A percentile compares a stretch with the other conserved stretches of the same genome.
Evolutionary conservation across 2,113 vertebrate genomes (phyloP).

Genomic region (Gymnogyps californianus): DNA sequence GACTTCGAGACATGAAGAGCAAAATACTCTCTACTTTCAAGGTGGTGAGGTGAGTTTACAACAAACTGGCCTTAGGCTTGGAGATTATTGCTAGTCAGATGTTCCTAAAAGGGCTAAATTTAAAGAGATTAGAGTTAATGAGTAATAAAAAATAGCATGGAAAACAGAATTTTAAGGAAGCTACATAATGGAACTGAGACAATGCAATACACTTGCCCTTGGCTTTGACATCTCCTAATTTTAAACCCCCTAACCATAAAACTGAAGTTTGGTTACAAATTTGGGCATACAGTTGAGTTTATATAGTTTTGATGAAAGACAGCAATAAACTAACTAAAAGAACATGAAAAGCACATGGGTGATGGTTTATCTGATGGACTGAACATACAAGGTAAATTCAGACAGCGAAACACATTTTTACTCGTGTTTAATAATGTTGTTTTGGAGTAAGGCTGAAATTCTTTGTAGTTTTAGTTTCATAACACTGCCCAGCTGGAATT

Average conservation of each 20-base stretch:
- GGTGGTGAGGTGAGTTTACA: not conserved
- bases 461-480: slow-evolving; percentile 13
- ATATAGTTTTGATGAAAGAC: not conserved
- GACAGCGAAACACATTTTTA: not conserved
- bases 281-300: not conserved
- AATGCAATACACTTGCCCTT: not conserved
- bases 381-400: not conserved
- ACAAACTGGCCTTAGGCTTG: not conserved
- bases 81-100: not conserved
- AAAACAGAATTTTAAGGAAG: not conserved
- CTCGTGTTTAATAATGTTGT: not conserved
- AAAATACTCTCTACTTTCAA: not conserved
- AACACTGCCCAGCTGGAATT: slow-evolving; percentile 45
- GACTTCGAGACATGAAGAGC: not conserved
- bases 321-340: not conserved
- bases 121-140: not conserved
- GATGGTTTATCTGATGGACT: not conserved
- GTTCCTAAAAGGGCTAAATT: not conserved
- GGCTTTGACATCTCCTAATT: not conserved
- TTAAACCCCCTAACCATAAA: not conserved
- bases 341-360: not conserved
- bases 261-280: not conserved
- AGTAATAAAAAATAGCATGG: not conserved
- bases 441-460: slow-evolving; percentile 13
- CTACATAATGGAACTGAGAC: not conserved